A percentile compares a stretch with the other conserved stretches of the same genome.
These are phyloP conservation scores for Pseudochirops corinnae DNA, from an alignment of 2,797 vertebrate species.

Conservation along the genomic window DNA sequence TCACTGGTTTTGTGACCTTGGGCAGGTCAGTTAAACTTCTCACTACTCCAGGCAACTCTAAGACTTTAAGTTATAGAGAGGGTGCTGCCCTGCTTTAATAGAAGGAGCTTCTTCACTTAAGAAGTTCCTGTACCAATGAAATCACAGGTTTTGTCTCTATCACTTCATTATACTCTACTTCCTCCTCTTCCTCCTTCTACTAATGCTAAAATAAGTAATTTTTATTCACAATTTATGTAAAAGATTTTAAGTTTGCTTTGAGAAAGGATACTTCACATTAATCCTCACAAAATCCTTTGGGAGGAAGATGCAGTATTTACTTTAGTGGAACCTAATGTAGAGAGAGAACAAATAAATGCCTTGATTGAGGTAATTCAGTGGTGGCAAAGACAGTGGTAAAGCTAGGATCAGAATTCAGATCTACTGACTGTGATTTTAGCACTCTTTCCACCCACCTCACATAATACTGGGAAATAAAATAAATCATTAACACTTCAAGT, in stretches of 20 bases:
- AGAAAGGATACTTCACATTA: not conserved
- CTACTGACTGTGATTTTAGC: not conserved
- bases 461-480: slow-evolving; percentile 43
- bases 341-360: not conserved
- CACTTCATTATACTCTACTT: not conserved
- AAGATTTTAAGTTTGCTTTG: not conserved
- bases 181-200: not conserved
- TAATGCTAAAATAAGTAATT: not conserved
- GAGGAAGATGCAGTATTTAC: slow-evolving; percentile 31
- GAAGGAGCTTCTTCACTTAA: not conserved
- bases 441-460: not conserved
- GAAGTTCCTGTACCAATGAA: not conserved
- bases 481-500: slow-evolving; percentile 27
- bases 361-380: slow-evolving; percentile 16
- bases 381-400: not conserved
- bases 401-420: not conserved
- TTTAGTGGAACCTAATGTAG: slow-evolving; percentile 19
- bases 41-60: not conserved
- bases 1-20: not conserved
- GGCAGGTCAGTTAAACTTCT: not conserved
- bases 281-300: not conserved
- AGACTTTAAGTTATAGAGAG: not conserved
- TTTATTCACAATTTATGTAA: not conserved
- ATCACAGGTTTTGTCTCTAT: not conserved
- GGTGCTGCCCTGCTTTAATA: not conserved